These are phyloP conservation scores for Butorides virescens DNA, from an alignment of 2,113 vertebrate species.

Conservation along the genomic window DNA sequence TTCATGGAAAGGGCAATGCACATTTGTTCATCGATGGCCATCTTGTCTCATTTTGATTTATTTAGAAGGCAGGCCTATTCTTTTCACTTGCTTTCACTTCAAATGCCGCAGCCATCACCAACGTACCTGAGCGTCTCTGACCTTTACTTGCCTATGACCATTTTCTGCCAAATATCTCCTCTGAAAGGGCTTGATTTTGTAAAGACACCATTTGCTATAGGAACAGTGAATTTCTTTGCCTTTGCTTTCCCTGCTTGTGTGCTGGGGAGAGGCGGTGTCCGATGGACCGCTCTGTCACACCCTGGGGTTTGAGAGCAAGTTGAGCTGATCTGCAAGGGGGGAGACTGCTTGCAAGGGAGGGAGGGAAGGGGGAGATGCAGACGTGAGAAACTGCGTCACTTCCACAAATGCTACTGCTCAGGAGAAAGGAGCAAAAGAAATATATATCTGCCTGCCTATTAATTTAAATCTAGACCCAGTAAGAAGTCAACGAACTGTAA, in stretches of 20 bases:
- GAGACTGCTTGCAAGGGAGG: background rate
- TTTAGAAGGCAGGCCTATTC: background rate
- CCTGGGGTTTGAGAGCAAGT: background rate
- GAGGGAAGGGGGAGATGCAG: background rate
- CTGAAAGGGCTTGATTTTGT: background rate
- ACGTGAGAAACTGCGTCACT: background rate
- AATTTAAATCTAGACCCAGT: slow-evolving; percentile 74
- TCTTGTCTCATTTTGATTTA: background rate
- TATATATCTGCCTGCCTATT: slow-evolving; percentile 73
- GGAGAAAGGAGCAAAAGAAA: slow-evolving; percentile 60
- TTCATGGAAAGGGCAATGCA: background rate
- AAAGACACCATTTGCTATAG: background rate
- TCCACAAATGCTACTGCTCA: slow-evolving; percentile 13
- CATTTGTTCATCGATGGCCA: background rate
- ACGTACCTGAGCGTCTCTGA: background rate
- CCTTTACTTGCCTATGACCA: background rate
- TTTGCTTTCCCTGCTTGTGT: background rate
- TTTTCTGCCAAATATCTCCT: background rate
- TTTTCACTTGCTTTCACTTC: background rate
- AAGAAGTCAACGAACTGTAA: slow-evolving; percentile 77
- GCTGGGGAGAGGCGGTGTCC: background rate
- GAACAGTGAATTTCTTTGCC: background rate
- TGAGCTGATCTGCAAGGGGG: background rate
- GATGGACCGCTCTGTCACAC: background rate
- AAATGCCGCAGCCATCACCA: rapidly evolving